Base-by-base conservation (phyloP, 2,888 invertebrate genomes). In the Limnephilus rhombicus region DNA sequence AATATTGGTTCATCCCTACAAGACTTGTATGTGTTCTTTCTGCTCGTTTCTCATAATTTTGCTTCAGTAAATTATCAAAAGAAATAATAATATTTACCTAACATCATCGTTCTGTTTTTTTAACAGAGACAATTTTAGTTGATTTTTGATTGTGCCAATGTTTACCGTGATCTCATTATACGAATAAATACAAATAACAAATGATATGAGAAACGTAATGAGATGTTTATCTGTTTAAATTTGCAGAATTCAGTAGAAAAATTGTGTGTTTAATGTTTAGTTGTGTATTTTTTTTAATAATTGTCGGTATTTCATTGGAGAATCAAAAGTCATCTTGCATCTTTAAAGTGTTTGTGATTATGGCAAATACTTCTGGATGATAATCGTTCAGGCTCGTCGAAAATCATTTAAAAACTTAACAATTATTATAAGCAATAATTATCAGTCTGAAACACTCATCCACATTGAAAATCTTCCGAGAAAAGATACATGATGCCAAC, bases 81-180 rank as follows among this genome's bases (percentile, higher is more conserved):
- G n/a, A 53, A 68, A 68, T 68, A 68, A 68, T 68, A 68, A 68
- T 68, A 68, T 24, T 5, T 68, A 68, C 18, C 0, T 49, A 45
- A 68, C 18, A 24, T 18, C 7, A 5, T 18, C 18, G 24, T 68
- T 68, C 68, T 31, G 24, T 68, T 68, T 24, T 24, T 68, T 68
- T 68, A 68, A 68, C 68, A n/a, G 68, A 9, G 68, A 68, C 7
- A 24, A 68, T n/a, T 11, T 41, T 24, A 31, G 49, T 85, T 86
- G 86, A 86, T 86, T 86, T 86, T 86, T n/a, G 49, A 49, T 49
- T n/a, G 13, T 12, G 29, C 2, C n/a, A 49, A 37, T 86, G 45
- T 86, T 86, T 24, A 29, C 86, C 29, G 49, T 29, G 45, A 13
- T 7, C 1, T 49, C 45, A 49, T 86, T 86, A 86, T 29, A 86